Base-by-base conservation (phyloP, 2,888 invertebrate genomes). In the Patella depressa region DNA sequence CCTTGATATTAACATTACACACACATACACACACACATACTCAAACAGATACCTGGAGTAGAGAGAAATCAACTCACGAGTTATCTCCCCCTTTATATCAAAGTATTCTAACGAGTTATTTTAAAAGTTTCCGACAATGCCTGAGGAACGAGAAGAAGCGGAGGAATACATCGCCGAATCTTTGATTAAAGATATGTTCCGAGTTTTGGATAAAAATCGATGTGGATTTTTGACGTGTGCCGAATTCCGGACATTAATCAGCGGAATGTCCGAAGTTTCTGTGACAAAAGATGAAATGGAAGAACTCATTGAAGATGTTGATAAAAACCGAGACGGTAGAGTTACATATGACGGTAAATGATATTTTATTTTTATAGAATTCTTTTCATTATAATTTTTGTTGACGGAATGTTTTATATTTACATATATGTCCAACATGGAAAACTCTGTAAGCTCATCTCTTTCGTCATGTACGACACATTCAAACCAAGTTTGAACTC, bases 301-400 rank as follows among this genome's bases (percentile, higher is more conserved):
- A 59, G 72, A 72, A 34, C 53, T 76, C 11, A 59, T 76, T 17
- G 76, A 76, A 53, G 76, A 57, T 73, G 76, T 72, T 11, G 76
- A 76, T 69, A 76, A 76, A 55, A 76, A 76, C 73, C 72, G 73
- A 34, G 76, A 76, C 34, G 76, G 76, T 14, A 76, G 65, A 69
- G 73, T 76, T 19, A 76, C 76, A 19, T 76, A 72, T 73, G 73
- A 76, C 54, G 76, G 76, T 76, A 53, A 69, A 69, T 53, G 14
- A n/a, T 11, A 70, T 54, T 45, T 72, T 45, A 53, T 72, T 34
- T 45, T 19, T 24, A 24, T 45, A 45, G 7, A 45, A 9, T 45
- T 45, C 0, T 45, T 45, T 45, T 1, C 5, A 3, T 45, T 45
- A 45, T 5, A 34, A 3, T 5, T 45, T 45, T 45, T 45, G 0